These are phyloP conservation scores for Cataglyphis hispanica DNA, from an alignment of 1,140 invertebrate species.

Conservation along the genomic window DNA sequence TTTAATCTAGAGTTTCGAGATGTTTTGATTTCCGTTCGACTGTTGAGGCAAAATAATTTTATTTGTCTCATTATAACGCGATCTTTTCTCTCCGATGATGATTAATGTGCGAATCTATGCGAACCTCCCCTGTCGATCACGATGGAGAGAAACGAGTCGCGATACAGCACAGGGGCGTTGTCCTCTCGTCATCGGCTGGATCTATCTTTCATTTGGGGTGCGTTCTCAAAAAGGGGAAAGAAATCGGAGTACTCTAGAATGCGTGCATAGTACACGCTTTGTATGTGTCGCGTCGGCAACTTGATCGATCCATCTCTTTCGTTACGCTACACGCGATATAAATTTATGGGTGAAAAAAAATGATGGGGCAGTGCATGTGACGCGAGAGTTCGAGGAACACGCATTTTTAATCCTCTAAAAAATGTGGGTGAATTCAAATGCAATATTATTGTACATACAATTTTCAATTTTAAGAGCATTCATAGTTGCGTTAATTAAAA, in stretches of 20 bases:
- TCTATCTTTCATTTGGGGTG: background rate
- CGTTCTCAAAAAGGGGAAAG: background rate
- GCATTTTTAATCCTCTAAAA: background rate
- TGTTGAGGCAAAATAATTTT: background rate
- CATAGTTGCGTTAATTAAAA: too few species aligned
- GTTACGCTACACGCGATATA: background rate
- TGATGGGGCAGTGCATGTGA: background rate
- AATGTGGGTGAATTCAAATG: background rate
- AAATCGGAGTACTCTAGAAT: background rate
- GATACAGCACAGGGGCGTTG: constrained; percentile 32
- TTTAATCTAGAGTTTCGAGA: too few species aligned
- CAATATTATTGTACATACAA: too few species aligned
- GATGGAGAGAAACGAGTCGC: constrained; percentile 2
- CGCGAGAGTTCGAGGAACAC: background rate
- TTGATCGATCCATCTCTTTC: background rate
- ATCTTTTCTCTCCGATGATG: background rate
- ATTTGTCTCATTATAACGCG: constrained; percentile 37
- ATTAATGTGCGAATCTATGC: constrained; percentile 21
- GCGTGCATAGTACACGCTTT: background rate
- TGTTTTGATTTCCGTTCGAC: constrained; percentile 35
- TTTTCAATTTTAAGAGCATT: too few species aligned
- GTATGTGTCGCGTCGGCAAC: background rate
- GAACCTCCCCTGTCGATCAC: background rate
- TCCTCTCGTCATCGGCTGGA: constrained; percentile 8
- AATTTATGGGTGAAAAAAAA: constrained; percentile 14